Percentiles rank a stretch among this genome's conserved stretches.
phyloP scores from a whole-genome alignment of 2,888 invertebrate species.

The Polylopha cassiicola region DNA sequence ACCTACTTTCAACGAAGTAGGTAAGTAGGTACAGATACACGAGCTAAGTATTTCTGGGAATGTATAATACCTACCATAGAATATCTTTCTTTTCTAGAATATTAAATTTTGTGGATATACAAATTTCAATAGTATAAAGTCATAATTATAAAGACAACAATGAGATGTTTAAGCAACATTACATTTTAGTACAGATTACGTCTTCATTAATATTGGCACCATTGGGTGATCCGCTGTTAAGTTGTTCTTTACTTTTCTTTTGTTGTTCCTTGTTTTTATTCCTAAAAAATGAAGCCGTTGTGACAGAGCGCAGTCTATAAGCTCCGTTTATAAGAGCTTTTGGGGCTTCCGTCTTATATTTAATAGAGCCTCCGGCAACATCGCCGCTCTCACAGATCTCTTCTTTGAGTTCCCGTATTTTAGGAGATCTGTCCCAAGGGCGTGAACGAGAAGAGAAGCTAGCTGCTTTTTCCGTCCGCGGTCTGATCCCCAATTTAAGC shows the following conservation, averaged over 20 bases:
- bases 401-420: slow-evolving; percentile 40
- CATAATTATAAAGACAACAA: too few species aligned
- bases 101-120: too few species aligned
- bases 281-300: slow-evolving; percentile 59
- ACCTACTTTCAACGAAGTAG: too few species aligned
- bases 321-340: slow-evolving; percentile 10
- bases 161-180: slow-evolving; percentile 24
- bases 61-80: too few species aligned
- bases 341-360: background rate
- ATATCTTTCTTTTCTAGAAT: too few species aligned
- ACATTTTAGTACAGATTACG: slow-evolving; percentile 56
- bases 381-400: slow-evolving; percentile 18
- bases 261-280: slow-evolving; percentile 45
- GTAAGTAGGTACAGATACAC: too few species aligned
- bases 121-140: too few species aligned
- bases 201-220: slow-evolving; percentile 47
- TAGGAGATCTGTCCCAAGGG: slow-evolving; percentile 53
- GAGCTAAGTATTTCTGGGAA: too few species aligned
- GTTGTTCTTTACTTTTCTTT: slow-evolving; percentile 34
- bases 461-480: slow-evolving; percentile 56
- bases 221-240: slow-evolving; percentile 28
- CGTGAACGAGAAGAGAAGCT: slow-evolving; percentile 58
- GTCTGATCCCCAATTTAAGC: slow-evolving; percentile 46
- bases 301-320: slow-evolving; percentile 58
- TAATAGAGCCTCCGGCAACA: background rate